Evolutionary conservation across 2,113 vertebrate genomes (phyloP).

Genomic region (Dicentrarchus labrax): DNA sequence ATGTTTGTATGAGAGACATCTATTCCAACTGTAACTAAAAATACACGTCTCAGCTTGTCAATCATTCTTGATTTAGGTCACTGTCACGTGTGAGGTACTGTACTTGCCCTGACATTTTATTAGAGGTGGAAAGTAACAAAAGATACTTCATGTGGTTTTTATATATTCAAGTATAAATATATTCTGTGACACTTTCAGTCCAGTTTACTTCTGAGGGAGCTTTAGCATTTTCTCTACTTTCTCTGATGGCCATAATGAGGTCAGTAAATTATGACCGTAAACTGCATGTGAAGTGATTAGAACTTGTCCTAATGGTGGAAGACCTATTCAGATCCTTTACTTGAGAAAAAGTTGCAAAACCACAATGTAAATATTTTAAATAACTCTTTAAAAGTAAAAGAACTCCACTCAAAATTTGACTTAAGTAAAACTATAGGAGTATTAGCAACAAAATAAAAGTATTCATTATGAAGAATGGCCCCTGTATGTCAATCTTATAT

Average conservation of each 20-base stretch:
- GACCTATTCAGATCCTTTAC: not conserved
- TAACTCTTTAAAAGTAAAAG: not conserved
- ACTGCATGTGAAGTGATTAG: not conserved
- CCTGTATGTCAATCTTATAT: not conserved
- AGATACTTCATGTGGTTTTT: not conserved
- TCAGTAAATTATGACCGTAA: not conserved
- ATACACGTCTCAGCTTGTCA: slow-evolving; percentile 19
- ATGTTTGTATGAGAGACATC: slow-evolving; percentile 9
- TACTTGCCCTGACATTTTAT: not conserved
- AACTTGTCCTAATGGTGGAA: not conserved
- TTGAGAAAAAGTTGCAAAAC: not conserved
- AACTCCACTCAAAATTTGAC: too few relatives aligned
- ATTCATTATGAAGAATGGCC: not conserved
- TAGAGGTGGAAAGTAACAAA: not conserved
- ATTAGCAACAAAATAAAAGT: not conserved
- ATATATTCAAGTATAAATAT: too few relatives aligned
- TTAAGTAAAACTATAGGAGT: not conserved
- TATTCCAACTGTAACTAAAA: slow-evolving; percentile 22
- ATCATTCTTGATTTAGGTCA: slow-evolving; percentile 22
- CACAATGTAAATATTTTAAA: not conserved
- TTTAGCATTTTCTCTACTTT: not conserved
- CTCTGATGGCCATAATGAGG: not conserved
- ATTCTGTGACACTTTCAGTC: not conserved
- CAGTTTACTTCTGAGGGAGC: not conserved
- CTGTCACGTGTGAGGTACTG: not conserved